Evolutionary conservation across 2,797 vertebrate genomes (phyloP).

Genomic region (Phataginus tetradactyla): DNA sequence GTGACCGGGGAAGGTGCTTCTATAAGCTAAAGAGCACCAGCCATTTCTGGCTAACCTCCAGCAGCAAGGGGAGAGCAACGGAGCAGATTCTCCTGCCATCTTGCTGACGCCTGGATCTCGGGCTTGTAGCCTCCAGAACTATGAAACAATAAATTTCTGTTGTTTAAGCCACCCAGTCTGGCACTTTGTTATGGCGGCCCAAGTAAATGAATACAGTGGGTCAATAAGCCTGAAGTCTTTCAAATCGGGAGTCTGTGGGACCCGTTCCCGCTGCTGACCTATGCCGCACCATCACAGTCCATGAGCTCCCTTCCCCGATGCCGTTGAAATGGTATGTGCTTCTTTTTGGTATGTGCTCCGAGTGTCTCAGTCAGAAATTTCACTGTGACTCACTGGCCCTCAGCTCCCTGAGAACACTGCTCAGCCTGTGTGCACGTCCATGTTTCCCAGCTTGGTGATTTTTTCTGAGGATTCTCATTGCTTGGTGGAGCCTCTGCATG

Average conservation of each 20-base stretch:
- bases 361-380: background rate
- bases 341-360: background rate
- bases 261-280: fast-evolving
- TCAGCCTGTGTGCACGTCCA: fast-evolving
- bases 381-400: background rate
- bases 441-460: background rate
- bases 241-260: background rate
- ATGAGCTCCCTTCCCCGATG: background rate
- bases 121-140: background rate
- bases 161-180: background rate
- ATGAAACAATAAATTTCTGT: background rate
- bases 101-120: background rate
- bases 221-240: background rate
- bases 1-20: background rate
- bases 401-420: background rate
- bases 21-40: fast-evolving
- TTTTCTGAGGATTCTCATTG: background rate
- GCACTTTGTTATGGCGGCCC: too few relatives aligned
- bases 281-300: background rate
- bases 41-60: background rate
- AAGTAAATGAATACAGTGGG: too few relatives aligned
- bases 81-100: too few relatives aligned
- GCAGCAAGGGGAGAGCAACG: background rate
- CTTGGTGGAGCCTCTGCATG: background rate
- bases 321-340: too few relatives aligned